These are phyloP conservation scores for Anguilla pacifica DNA, from an alignment of 2,797 vertebrate genomes.

Conservation along the genomic window DNA sequence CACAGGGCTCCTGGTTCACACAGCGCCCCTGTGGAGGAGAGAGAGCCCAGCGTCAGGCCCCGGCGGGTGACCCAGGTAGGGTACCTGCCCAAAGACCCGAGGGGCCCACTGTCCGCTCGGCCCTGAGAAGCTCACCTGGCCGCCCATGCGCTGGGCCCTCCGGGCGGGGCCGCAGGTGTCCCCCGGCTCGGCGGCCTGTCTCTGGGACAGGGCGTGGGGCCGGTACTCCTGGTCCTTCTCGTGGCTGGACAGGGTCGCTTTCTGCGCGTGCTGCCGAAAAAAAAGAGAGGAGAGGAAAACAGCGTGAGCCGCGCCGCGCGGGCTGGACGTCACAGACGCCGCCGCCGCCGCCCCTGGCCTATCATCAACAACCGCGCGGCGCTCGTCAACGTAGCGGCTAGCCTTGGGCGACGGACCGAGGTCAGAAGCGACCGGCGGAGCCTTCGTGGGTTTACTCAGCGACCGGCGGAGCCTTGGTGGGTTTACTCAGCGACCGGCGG, in stretches of 20 bases:
- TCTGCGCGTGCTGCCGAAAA: conserved; percentile 79
- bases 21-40: conserved; percentile 58
- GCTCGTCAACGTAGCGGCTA: not conserved
- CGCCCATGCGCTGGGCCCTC: conserved; percentile 87
- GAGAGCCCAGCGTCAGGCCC: not conserved
- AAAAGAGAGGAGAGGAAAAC: conserved; percentile 17
- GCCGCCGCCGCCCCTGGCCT: no score
- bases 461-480: no score
- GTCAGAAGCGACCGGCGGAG: no score
- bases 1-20: conserved; percentile 80
- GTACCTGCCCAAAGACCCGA: not conserved
- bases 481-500: no score
- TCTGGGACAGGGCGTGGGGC: conserved; percentile 81
- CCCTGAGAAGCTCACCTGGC: conserved; percentile 75
- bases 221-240: conserved; percentile 82
- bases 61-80: not conserved
- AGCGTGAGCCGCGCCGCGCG: conserved; percentile 5
- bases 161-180: conserved; percentile 80
- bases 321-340: not conserved
- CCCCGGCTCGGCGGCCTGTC: conserved; percentile 69
- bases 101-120: not conserved
- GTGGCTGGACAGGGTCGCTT: conserved; percentile 72
- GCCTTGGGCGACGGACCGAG: not conserved
- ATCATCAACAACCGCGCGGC: not conserved
- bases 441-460: no score